These are phyloP conservation scores for Numenius phaeopus DNA, from an alignment of 2,797 vertebrate genomes.

Conservation along the genomic window DNA sequence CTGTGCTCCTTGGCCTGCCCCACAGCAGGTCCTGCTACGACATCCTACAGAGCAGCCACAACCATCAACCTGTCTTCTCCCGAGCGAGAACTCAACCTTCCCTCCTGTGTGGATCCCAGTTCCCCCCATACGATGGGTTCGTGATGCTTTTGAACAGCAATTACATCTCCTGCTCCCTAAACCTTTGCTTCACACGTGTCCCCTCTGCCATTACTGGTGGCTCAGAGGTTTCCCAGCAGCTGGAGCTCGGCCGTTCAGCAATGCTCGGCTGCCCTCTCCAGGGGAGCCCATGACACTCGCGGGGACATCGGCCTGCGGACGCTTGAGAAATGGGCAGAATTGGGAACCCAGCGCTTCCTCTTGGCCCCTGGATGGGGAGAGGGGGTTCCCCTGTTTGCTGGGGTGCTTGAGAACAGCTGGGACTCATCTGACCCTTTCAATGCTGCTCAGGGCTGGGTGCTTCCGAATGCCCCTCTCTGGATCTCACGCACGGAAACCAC, in stretches of 20 bases:
- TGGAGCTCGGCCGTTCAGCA: background rate
- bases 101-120: background rate
- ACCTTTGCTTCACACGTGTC: background rate
- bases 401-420: background rate
- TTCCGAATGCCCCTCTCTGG: background rate
- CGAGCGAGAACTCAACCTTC: background rate
- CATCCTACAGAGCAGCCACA: background rate
- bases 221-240: background rate
- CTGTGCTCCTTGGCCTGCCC: rapidly evolving
- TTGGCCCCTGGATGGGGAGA: background rate
- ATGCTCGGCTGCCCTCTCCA: constrained; percentile 40
- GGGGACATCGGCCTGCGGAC: rapidly evolving
- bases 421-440: background rate
- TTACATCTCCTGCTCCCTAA: background rate
- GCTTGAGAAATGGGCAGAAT: background rate
- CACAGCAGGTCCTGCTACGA: rapidly evolving
- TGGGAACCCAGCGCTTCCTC: background rate
- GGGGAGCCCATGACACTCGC: background rate
- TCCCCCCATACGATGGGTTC: background rate
- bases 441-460: background rate
- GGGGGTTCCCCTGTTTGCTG: rapidly evolving
- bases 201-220: rapidly evolving
- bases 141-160: background rate
- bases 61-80: background rate
- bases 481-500: background rate